These are phyloP conservation scores for Sylvilagus bachmani DNA, from an alignment of 2,113 vertebrate genomes.

Conservation along the genomic window DNA sequence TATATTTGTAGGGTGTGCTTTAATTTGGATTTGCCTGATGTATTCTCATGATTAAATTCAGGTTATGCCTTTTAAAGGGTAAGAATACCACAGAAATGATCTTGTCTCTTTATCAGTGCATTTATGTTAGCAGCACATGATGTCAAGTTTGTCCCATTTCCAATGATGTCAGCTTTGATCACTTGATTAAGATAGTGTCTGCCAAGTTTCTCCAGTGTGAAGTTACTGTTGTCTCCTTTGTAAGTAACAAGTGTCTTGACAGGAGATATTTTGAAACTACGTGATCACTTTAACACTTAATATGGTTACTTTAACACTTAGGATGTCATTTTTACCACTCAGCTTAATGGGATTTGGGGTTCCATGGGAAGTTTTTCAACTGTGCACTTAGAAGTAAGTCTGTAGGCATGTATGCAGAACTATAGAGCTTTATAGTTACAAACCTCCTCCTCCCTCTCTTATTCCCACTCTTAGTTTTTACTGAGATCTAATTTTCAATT, in stretches of 20 bases:
- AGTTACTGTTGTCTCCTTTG: slow-evolving; percentile 37
- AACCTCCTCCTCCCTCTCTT: too few species aligned
- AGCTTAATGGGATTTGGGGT: too few species aligned
- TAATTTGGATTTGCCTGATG: background rate
- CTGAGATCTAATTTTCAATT: too few species aligned
- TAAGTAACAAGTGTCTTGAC: slow-evolving; percentile 22
- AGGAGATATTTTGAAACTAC: slow-evolving; percentile 29
- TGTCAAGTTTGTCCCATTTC: background rate
- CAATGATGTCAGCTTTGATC: background rate
- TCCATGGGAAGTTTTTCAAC: too few species aligned
- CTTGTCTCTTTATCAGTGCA: background rate
- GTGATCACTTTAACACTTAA: too few species aligned
- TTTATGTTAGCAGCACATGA: background rate
- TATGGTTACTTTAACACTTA: too few species aligned
- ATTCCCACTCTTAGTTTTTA: too few species aligned
- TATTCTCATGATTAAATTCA: background rate
- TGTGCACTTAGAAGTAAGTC: too few species aligned
- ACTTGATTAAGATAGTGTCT: background rate
- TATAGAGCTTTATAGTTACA: too few species aligned
- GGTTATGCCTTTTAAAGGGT: background rate
- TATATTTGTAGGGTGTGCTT: background rate
- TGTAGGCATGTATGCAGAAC: too few species aligned
- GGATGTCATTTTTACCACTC: too few species aligned
- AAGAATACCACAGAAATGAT: background rate
- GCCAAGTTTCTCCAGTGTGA: slow-evolving; percentile 12